phyloP scores from a whole-genome alignment of 92 coral and sea anemone genomes.

The Zoanthus solanderi region DNA sequence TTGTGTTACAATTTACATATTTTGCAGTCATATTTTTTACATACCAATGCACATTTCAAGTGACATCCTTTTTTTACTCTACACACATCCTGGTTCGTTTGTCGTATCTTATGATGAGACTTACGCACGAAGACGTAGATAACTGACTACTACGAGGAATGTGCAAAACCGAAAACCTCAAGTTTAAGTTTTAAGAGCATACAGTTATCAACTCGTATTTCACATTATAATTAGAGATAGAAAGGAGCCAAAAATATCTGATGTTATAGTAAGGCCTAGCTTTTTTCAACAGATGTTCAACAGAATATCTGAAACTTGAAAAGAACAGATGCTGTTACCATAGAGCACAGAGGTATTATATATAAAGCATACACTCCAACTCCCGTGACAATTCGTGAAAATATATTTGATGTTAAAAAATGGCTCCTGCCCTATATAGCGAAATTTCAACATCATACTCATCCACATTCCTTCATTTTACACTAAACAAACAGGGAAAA shows the following conservation, averaged over 20 bases:
- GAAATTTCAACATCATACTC: slow-evolving; percentile 53
- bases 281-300: slow-evolving; percentile 50
- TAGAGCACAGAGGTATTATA: slow-evolving; percentile 31
- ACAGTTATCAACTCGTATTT: no score
- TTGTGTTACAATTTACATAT: neutral
- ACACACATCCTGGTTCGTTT: slow-evolving; percentile 44
- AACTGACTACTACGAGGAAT: neutral
- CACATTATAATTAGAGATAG: no score
- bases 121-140: slow-evolving; percentile 52
- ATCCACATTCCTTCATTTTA: slow-evolving; percentile 64
- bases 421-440: slow-evolving; percentile 55
- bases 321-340: slow-evolving; percentile 30
- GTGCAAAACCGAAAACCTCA: neutral
- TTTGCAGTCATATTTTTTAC: no score
- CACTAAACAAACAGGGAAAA: slow-evolving; percentile 50
- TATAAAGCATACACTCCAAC: slow-evolving; percentile 36
- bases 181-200: no score
- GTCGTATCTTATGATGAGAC: slow-evolving; percentile 64
- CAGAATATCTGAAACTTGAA: slow-evolving; percentile 51
- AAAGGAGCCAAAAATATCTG: no score
- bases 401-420: slow-evolving; percentile 61
- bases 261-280: no score
- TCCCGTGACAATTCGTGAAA: slow-evolving; percentile 43
- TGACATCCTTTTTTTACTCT: no score
- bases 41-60: no score